Conservation (phyloP, 1,140 invertebrate species). For the Colletes gigas region DNA sequence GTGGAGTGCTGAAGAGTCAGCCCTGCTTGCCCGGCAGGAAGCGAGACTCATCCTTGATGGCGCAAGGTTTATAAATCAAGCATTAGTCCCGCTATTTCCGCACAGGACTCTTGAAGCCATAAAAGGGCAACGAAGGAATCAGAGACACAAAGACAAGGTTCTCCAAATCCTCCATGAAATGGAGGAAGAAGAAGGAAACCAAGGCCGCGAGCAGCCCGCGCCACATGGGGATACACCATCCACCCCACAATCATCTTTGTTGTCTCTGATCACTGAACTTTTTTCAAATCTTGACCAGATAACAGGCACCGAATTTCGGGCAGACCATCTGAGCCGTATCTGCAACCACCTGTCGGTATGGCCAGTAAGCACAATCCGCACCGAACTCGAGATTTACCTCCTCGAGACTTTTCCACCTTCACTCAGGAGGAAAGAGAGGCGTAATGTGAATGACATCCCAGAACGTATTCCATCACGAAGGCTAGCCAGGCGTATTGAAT, state of each 20-base stretch:
- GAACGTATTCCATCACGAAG: background rate
- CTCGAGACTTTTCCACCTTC: background rate
- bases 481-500: background rate
- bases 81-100: background rate
- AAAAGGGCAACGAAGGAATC: background rate
- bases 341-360: background rate
- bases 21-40: conserved; percentile 35
- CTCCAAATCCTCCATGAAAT: background rate
- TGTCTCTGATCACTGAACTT: background rate
- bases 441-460: too few relatives aligned
- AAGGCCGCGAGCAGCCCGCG: background rate
- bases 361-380: background rate
- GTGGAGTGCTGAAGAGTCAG: conserved; percentile 44
- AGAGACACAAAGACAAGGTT: background rate
- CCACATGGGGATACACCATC: background rate
- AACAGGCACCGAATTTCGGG: background rate
- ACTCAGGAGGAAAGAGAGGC: too few relatives aligned
- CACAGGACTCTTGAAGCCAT: background rate
- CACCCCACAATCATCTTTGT: background rate
- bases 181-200: background rate
- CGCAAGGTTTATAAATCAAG: conserved; percentile 39
- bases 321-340: background rate
- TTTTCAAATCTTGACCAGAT: background rate
- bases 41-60: conserved; percentile 6
- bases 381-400: background rate